Conservation (phyloP, 2,797 vertebrate genomes). For the Florisuga fusca region DNA sequence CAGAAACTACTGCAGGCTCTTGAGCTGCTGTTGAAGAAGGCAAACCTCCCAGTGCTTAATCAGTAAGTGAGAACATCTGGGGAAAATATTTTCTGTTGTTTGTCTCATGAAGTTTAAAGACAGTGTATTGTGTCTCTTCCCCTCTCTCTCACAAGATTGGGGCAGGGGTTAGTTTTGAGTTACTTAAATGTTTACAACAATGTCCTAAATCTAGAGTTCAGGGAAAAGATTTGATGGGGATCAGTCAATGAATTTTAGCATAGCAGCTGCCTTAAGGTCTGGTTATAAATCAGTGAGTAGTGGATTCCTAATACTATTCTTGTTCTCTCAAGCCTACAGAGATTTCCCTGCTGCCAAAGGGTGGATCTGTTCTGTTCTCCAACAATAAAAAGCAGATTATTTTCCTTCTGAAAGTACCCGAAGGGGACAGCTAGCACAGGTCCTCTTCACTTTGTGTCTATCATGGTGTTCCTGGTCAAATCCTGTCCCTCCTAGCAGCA, state of each 20-base stretch:
- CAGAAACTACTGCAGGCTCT: not conserved
- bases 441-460: not conserved
- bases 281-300: not conserved
- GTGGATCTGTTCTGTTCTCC: not conserved
- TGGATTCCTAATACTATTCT: not conserved
- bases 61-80: constrained; percentile 66
- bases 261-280: not conserved
- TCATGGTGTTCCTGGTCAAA: not conserved
- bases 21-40: not conserved
- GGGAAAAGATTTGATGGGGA: not conserved
- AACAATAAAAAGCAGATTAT: constrained; percentile 32
- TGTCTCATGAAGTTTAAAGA: constrained; percentile 1
- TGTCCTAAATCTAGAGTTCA: not conserved
- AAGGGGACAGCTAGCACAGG: constrained; percentile 31
- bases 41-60: not conserved
- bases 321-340: not conserved
- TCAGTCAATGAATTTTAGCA: not conserved
- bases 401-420: constrained; percentile 25
- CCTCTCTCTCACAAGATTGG: not conserved
- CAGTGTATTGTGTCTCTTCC: not conserved
- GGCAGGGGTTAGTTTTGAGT: not conserved
- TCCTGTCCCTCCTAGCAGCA: not conserved
- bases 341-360: not conserved
- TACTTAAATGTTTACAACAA: not conserved
- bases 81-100: not conserved